These are phyloP conservation scores for Andrena dorsata DNA, from an alignment of 2,888 invertebrate species.

Conservation along the genomic window DNA sequence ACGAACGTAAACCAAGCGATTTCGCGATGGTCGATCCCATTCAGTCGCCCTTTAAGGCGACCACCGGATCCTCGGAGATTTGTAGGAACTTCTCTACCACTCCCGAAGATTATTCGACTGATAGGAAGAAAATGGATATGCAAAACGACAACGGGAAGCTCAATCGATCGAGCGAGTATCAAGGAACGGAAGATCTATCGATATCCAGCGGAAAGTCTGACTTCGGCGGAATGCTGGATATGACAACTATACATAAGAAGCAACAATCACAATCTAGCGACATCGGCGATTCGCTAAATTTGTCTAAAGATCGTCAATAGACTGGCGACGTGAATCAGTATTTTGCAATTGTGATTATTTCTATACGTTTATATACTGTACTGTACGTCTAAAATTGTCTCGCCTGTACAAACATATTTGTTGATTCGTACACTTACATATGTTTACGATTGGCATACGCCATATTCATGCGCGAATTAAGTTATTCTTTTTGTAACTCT, in stretches of 20 bases:
- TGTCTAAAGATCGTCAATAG: conserved; percentile 81
- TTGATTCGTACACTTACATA: conserved; percentile 36
- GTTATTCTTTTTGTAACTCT: conserved; percentile 41
- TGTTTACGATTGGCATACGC: conserved; percentile 17
- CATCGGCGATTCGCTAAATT: conserved; percentile 80
- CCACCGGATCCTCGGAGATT: conserved; percentile 67
- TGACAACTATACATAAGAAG: conserved; percentile 78
- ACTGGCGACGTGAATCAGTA: conserved; percentile 39
- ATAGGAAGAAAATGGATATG: conserved; percentile 71
- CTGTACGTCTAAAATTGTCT: conserved; percentile 34
- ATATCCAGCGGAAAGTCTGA: conserved; percentile 76
- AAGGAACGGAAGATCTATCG: conserved; percentile 79
- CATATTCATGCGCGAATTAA: conserved; percentile 16
- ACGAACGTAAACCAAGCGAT: conserved; percentile 74
- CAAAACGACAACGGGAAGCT: conserved; percentile 58
- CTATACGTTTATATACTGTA: conserved; percentile 32
- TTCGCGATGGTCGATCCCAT: conserved; percentile 74
- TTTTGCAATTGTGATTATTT: conserved; percentile 55
- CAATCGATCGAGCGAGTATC: conserved; percentile 73
- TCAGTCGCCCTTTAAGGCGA: conserved; percentile 72
- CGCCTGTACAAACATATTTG: conserved; percentile 30
- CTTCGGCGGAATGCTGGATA: conserved; percentile 80
- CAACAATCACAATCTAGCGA: conserved; percentile 75
- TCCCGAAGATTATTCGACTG: conserved; percentile 73
- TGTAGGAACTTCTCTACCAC: conserved; percentile 63